Evolutionary conservation across 2,113 vertebrate genomes (phyloP), one percentile per base, ranked within the genome.

Genomic region (Pao palembangensis): DNA sequence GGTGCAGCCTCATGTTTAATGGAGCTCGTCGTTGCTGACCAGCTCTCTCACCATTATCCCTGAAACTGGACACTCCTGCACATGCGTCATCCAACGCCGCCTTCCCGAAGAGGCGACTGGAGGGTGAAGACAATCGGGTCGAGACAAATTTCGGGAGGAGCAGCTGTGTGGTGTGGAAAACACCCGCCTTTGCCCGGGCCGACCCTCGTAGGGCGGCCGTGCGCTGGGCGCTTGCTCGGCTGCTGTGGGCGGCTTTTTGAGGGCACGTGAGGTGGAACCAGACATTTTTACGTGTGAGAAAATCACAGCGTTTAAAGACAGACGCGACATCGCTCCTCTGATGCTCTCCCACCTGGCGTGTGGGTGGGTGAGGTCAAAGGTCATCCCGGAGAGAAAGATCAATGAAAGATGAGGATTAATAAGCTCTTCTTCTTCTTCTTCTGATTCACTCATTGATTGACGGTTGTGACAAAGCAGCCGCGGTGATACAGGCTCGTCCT

Each of bases 31-130:
- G 79, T 84, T 51, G n/a, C 88, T 55, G 67, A 72, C 75, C 81
- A 71, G 83, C 69, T 87, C 79, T 82, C 51, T 76, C 78, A 81
- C 72, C 85, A 67, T 90, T 87, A 87, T 86, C 85, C 74, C 85
- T 89, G 92, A 92, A 94, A 93, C 83, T 79, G 55, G 90, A 93
- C 92, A 86, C 93, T 87, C 0, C 0, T 48, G 60, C 69, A 73
- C 75, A 82, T 81, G 87, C 85, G 76, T 91, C 90, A 85, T 87
- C 91, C 91, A 85, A 71, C 91, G 75, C 87, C 88, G 79, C 83
- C 90, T 85, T 79, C 64, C 89, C 88, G 87, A 79, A 62, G 80
- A 65, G 84, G 56, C 78, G 88, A 92, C 84, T 77, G 89, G 86
- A 79, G 59, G 79, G 71, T 71, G 72, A 67, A 72, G 67, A 77